Base-by-base conservation (phyloP, 1,140 invertebrate genomes). In the Drosophila grimshawi region DNA sequence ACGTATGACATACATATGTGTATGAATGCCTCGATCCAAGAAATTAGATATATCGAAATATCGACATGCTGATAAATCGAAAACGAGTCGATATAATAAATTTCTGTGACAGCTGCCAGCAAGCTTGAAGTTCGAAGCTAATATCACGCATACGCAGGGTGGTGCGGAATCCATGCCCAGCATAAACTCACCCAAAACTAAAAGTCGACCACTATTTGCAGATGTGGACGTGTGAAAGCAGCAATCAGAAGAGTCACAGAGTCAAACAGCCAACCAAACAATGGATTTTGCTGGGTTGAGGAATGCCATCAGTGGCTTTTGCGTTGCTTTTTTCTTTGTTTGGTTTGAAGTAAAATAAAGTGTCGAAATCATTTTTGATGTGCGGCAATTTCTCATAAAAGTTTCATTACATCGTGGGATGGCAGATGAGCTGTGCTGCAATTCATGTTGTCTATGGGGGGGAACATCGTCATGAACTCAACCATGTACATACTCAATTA, bases 61-160 rank as follows among this genome's bases (percentile, higher is more conserved):
- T 19, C 19, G 19, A 19, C 19, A 19, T 19, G 1, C 19, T 19
- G 19, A 19, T 19, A 19, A 19, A 19, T 19, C 19, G 19, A 19
- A 19, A 19, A 59, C 59, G 57, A 73, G 70, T 88, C 68, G 82
- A 82, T 80, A 71, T 86, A 86, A 86, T 86, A 86, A 86, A 86
- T 86, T 86, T 79, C 76, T 82, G 27, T 67, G 69, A 79, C 72
- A 52, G 76, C 66, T 79, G 67, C 63, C 8, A 53, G 62, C 56
- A 71, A 80, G 65, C 63, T 65, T 68, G 52, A 72, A 78, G 66
- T 67, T 55, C 46, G 46, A 61, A 56, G 61, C 32, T 64, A 74
- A 78, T 78, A 81, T 72, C 48, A 51, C 55, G 29, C 53, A 66
- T 59, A 66, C 53, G 62, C 55, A 41, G 35, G n/a, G 39, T 30